Evolutionary conservation across 2,888 invertebrate genomes (phyloP).

Genomic region (Ommatoiulus sabulosus): DNA sequence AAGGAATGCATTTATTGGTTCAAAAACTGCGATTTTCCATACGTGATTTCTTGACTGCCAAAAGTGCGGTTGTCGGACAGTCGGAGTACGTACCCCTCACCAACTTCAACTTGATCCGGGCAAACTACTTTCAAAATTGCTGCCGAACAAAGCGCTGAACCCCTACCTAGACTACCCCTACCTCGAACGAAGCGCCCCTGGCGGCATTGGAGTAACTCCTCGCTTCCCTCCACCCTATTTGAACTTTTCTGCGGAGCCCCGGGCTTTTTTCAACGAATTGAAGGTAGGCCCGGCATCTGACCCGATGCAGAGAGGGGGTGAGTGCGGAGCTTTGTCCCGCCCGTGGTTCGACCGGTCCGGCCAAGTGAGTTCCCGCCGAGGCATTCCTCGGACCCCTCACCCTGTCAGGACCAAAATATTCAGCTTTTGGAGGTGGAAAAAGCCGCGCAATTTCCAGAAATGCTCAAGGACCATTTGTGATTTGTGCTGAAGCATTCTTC

Average conservation of each 20-base stretch:
- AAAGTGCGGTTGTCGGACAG: too few relatives aligned
- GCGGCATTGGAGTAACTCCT: not conserved
- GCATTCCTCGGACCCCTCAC: not conserved
- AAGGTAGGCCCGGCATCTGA: not conserved
- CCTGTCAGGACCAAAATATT: not conserved
- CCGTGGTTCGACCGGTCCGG: slow-evolving; percentile 1
- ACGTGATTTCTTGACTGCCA: too few relatives aligned
- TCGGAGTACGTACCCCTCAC: too few relatives aligned
- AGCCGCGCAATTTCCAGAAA: not conserved
- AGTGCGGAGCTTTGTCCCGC: slow-evolving; percentile 14
- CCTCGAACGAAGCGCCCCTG: not conserved
- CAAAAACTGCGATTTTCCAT: too few relatives aligned
- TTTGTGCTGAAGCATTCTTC: not conserved
- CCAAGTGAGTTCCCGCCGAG: not conserved
- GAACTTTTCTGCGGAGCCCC: not conserved
- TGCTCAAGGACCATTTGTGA: not conserved
- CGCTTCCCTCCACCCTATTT: not conserved
- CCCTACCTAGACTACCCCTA: too few relatives aligned
- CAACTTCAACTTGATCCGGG: too few relatives aligned
- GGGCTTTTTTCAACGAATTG: slow-evolving; percentile 28
- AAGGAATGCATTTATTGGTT: too few relatives aligned
- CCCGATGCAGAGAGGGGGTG: slow-evolving; percentile 10
- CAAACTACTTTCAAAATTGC: too few relatives aligned
- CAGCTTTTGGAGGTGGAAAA: too few relatives aligned
- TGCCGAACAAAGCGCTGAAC: too few relatives aligned